phyloP scores from a whole-genome alignment of 2,113 vertebrate species.

The Apteryx mantelli region DNA sequence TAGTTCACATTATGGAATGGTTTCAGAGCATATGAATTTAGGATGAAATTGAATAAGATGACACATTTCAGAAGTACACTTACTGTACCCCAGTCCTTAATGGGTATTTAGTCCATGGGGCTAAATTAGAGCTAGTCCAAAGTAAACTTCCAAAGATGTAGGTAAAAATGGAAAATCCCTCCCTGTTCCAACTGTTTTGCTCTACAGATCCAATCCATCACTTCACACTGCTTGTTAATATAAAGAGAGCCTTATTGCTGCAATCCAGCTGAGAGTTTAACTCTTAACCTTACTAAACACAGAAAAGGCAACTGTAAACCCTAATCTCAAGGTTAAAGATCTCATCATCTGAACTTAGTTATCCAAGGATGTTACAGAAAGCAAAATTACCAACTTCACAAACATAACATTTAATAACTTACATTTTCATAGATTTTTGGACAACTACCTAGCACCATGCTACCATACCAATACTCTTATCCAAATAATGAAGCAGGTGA shows the following conservation, averaged over 20 bases:
- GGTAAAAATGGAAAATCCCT: background rate
- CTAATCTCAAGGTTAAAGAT: background rate
- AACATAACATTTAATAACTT: background rate
- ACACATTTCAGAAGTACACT: background rate
- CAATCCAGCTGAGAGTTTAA: background rate
- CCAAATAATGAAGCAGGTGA: background rate
- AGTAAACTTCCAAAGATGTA: background rate
- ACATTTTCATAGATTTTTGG: background rate
- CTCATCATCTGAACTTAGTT: background rate
- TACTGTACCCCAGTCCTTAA: background rate
- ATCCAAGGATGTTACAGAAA: background rate
- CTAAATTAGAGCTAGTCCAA: background rate
- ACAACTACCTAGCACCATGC: background rate
- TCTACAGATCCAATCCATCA: background rate
- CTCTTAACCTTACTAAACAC: background rate
- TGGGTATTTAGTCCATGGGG: background rate
- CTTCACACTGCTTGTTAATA: too few species aligned
- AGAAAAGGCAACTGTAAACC: background rate
- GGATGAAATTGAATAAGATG: background rate
- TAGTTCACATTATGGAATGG: background rate
- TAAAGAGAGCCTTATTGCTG: background rate
- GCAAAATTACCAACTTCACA: background rate
- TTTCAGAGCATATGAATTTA: background rate
- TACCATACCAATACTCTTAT: background rate
- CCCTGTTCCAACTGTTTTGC: background rate